Percentiles rank a stretch among this genome's conserved stretches.
Evolutionary conservation across 2,113 vertebrate species (phyloP).

Genomic region (Paraplagusia blochii): DNA sequence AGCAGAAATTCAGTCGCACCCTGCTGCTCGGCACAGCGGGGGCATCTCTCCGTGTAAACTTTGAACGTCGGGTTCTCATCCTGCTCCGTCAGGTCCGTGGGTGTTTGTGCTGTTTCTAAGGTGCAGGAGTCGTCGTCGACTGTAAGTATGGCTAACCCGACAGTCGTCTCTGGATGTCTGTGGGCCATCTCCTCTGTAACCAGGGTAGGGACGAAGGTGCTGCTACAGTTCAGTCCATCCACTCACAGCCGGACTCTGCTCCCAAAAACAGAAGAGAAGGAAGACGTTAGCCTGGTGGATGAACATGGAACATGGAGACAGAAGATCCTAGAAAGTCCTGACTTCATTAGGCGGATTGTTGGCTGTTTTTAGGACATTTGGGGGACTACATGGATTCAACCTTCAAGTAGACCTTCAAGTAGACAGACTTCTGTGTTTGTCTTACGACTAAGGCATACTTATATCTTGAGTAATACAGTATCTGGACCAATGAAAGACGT

Average conservation of each 20-base stretch:
- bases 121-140: conserved; percentile 48
- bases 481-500: no score
- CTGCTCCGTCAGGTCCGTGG: conserved; percentile 29
- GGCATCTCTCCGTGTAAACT: conserved; percentile 10
- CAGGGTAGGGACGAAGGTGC: conserved; percentile 43
- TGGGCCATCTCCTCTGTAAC: conserved; percentile 35
- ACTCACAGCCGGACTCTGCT: conserved; percentile 51
- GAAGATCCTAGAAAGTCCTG: no score
- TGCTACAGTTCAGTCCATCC: conserved; percentile 60
- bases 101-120: conserved; percentile 60
- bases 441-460: no score
- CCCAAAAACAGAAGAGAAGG: not conserved
- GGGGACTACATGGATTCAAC: no score
- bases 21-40: conserved; percentile 17
- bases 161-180: conserved; percentile 34
- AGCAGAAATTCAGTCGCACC: conserved; percentile 20
- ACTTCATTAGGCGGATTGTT: no score
- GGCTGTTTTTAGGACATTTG: no score
- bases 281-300: no score
- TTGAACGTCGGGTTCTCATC: conserved; percentile 20
- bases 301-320: no score
- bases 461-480: no score
- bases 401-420: no score
- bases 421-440: no score
- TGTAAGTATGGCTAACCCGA: conserved; percentile 48